Evolutionary conservation across 2,888 invertebrate species (phyloP), one percentile per base, ranked within the genome.

Genomic region (Protodeltote pygarga): DNA sequence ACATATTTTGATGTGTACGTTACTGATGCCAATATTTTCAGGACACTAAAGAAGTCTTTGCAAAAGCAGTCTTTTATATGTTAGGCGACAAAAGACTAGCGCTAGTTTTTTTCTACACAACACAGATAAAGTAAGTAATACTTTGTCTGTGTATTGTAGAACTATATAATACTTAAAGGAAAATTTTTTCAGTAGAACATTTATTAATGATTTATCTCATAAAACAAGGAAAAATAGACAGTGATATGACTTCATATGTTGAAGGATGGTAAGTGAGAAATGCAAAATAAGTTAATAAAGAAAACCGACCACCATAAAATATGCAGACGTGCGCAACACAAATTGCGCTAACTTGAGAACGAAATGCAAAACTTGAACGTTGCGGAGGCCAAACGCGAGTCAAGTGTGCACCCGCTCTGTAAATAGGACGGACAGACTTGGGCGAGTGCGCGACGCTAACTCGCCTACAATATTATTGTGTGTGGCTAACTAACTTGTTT

Each of bases 331-430:
- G 81, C 77, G 70, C 80, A 71, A 77, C 78, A 81, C 83, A 85
- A 85, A 86, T 86, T 85, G 76, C 75, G 75, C 84, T 82, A 85
- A 86, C 84, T 85, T 80, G 75, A 78, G 81, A 83, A 80, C 70
- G 82, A 83, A 85, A 85, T 81, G 79, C 78, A 79, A 79, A 85
- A 85, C 82, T 85, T 83, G 79, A 80, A 74, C 80, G 77, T 77
- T 68, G 73, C 53, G 65, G 73, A 75, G 79, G 79, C 76, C 82
- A 83, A 85, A 73, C 79, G 77, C 61, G 77, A 84, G 85, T 84
- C 85, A 83, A 85, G 85, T 82, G 79, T 75, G 72, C 72, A 62
- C 72, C 71, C 63, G 71, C 73, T 75, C 68, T 71, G 71, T 79
- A 80, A 80, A 83, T 81, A 82, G 75, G 71, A 72, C 76, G 75